Conservation (phyloP, 2,113 vertebrate species). For the Pygoscelis adeliae region DNA sequence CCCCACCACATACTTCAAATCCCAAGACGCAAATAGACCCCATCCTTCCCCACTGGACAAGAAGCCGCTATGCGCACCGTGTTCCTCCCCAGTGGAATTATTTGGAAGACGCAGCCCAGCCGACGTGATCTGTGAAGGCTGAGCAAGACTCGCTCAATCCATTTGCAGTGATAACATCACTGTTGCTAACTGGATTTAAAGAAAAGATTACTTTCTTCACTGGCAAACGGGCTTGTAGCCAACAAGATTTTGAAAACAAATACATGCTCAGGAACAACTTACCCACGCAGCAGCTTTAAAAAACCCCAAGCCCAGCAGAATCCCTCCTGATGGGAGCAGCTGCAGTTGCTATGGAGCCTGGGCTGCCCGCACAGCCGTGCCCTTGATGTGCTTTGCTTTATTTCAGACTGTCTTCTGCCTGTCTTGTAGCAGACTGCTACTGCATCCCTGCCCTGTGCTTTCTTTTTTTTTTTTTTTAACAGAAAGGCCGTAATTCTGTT, state of each 20-base stretch:
- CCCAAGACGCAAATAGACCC: not conserved
- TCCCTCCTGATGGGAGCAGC: not conserved
- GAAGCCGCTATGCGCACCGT: rapidly evolving
- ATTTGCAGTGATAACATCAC: rapidly evolving
- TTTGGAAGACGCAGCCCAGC: not conserved
- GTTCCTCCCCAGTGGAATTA: too few relatives aligned
- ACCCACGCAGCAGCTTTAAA: not conserved
- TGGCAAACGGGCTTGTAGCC: not conserved
- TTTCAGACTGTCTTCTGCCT: not conserved
- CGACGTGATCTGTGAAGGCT: not conserved
- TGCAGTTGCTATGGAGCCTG: slow-evolving; percentile 46
- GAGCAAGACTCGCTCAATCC: not conserved
- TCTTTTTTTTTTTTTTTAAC: too few relatives aligned
- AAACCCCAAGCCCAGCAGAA: not conserved
- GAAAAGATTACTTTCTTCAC: rapidly evolving
- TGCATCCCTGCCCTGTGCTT: not conserved
- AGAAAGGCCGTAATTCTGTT: not conserved
- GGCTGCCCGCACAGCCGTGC: not conserved
- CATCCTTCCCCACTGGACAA: rapidly evolving
- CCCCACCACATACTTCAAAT: not conserved
- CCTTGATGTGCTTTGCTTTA: not conserved
- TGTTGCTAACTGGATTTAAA: rapidly evolving
- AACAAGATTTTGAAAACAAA: not conserved
- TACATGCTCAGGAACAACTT: not conserved
- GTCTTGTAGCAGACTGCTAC: not conserved